phyloP scores from a whole-genome alignment of 2,113 vertebrate species.

The Orthochromis malagaraziensis region DNA sequence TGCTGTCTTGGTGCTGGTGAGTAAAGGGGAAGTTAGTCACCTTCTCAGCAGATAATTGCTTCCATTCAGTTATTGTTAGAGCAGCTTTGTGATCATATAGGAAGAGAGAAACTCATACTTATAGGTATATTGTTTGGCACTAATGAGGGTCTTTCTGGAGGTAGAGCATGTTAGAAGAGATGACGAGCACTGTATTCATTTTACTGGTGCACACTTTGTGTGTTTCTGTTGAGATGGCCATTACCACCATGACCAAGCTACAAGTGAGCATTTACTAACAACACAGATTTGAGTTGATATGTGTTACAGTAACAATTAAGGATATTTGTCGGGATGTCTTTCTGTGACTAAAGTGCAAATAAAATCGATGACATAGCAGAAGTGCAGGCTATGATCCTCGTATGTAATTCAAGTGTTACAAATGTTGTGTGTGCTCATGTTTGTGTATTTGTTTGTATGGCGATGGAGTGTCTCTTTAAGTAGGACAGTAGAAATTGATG shows the following conservation, averaged over 20 bases:
- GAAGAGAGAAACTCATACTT: conserved; percentile 23
- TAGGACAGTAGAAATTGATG: conserved; percentile 77
- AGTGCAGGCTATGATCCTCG: not conserved
- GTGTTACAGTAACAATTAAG: not conserved
- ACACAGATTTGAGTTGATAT: not conserved
- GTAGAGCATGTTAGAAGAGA: conserved; percentile 14
- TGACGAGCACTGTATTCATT: conserved; percentile 4
- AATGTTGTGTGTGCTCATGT: not conserved
- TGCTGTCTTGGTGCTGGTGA: conserved; percentile 22
- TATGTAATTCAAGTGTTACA: not conserved
- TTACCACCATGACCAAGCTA: not conserved
- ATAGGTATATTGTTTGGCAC: conserved; percentile 41
- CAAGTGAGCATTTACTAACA: not conserved
- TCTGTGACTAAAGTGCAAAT: not conserved
- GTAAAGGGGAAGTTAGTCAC: conserved; percentile 43
- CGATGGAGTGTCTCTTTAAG: conserved; percentile 58
- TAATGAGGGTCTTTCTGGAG: conserved; percentile 48
- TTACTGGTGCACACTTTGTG: not conserved
- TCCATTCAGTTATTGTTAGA: conserved; percentile 39
- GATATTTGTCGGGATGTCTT: not conserved
- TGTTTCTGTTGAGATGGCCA: not conserved
- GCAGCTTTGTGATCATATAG: conserved; percentile 38
- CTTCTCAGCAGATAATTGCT: conserved; percentile 52
- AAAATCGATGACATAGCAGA: not conserved
- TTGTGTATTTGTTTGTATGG: not conserved